Base-by-base conservation (phyloP, 2,888 invertebrate species). In the Drosophila robusta region DNA sequence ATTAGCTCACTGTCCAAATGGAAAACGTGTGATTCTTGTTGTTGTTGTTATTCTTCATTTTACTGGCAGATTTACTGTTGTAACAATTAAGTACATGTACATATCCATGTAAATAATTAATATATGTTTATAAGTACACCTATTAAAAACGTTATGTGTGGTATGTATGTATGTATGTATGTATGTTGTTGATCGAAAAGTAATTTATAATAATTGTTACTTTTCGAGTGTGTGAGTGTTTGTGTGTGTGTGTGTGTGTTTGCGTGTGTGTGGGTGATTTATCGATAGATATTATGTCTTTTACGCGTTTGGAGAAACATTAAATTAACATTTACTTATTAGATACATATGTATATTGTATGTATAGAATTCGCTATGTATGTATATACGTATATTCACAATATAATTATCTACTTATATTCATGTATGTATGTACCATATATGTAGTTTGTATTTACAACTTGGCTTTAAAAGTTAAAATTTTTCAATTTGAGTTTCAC, bases 11-110 rank as follows among this genome's bases (percentile, higher is more conserved):
- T 83, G 86, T 88, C 83, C 83, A 83, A 83, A 82, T 83, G 83
- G 83, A 83, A 83, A 83, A 83, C 83, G 83, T 88, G 83, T 83
- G 83, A 83, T 88, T 83, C 89, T 83, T 83, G 83, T 83, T 82
- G 81, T 79, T 80, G 39, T 66, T 65, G 14, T 58, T 72, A 57
- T 62, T 68, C 54, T 32, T 80, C 72, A 83, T 72, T 80, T 78
- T 73, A 62, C 70, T 85, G 83, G 89, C 89, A 83, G 87, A 83
- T 76, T 82, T 72, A 78, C 68, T 73, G 64, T 86, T 76, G 76
- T 67, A 76, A 67, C 64, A 68, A 71, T 71, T 68, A 70, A 69
- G 55, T 54, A 65, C 61, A 50, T 32, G 58, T 50, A 36, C 45
- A 42, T 70, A 49, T 36, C 26, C 12, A 45, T 47, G 65, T 69